A percentile compares a stretch with the other conserved stretches of the same genome.
These are phyloP conservation scores for Ambastaia sidthimunki DNA, from an alignment of 2,797 vertebrate genomes.

Conservation along the genomic window DNA sequence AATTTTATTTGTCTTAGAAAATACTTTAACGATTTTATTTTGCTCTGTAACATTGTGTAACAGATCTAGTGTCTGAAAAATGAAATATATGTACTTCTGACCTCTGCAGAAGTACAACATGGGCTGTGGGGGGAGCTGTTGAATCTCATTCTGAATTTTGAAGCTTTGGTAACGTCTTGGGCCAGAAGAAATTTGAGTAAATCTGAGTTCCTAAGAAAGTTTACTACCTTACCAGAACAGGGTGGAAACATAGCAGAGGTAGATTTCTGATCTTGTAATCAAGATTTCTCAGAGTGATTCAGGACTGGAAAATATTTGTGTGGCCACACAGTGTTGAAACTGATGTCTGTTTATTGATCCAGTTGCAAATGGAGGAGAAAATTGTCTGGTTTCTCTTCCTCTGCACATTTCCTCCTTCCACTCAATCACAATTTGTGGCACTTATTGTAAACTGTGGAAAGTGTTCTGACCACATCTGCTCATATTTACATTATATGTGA, in stretches of 20 bases:
- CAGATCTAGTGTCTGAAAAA: not conserved
- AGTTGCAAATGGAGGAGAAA: slow-evolving; percentile 33
- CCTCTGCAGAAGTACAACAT: not conserved
- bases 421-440: not conserved
- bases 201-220: not conserved
- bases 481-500: not conserved
- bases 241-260: slow-evolving; percentile 30
- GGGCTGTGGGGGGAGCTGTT: slow-evolving; percentile 1
- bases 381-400: not conserved
- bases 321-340: not conserved
- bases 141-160: not conserved
- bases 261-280: not conserved
- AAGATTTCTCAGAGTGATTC: slow-evolving; percentile 15
- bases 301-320: slow-evolving; percentile 15
- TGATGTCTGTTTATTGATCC: slow-evolving; percentile 38
- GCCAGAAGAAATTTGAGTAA: not conserved
- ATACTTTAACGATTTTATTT: not conserved
- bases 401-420: not conserved
- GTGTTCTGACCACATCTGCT: not conserved
- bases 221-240: not conserved
- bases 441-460: slow-evolving; percentile 1
- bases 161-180: not conserved
- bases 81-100: not conserved
- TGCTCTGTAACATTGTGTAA: not conserved
- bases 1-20: not conserved